Conservation (phyloP, 2,113 vertebrate species). For the Polypterus senegalus region DNA sequence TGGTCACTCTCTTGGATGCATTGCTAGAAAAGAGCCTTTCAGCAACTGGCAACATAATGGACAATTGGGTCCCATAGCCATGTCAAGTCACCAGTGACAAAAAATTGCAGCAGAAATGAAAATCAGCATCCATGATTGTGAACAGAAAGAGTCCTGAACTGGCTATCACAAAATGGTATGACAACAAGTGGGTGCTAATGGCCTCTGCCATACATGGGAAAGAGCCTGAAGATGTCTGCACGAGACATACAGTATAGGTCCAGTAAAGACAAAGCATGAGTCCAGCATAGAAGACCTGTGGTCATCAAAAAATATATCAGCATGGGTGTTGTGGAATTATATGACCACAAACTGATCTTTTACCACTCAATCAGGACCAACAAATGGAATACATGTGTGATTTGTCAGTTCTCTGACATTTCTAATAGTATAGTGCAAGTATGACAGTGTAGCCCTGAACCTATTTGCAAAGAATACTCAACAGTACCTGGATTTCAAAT, state of each 20-base stretch:
- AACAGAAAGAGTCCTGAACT: constrained; percentile 14
- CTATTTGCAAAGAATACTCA: constrained; percentile 5
- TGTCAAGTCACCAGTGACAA: constrained; percentile 7
- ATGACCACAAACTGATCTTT: constrained; percentile 14
- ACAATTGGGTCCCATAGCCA: constrained; percentile 12
- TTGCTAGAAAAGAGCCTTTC: constrained; percentile 14
- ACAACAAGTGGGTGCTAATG: constrained; percentile 18
- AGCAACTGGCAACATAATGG: constrained; percentile 17
- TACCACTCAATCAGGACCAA: constrained; percentile 9
- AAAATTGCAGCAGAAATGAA: constrained; percentile 2
- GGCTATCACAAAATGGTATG: constrained; percentile 15
- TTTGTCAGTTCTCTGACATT: constrained; percentile 20
- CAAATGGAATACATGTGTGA: constrained; percentile 12
- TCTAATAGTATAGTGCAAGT: constrained; percentile 19
- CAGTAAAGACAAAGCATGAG: constrained; percentile 14
- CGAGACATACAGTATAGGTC: background rate
- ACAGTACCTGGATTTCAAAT: constrained; percentile 22
- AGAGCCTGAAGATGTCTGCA: constrained; percentile 18
- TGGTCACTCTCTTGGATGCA: constrained; percentile 9
- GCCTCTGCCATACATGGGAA: constrained; percentile 9
- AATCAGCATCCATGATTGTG: constrained; percentile 11
- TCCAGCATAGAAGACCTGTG: constrained; percentile 11
- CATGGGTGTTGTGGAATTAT: constrained; percentile 15
- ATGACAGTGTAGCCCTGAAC: constrained; percentile 16
- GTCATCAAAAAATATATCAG: constrained; percentile 14